Percentiles rank a stretch among this genome's conserved stretches.
phyloP scores from a whole-genome alignment of 2,113 vertebrate species.

The Fulica atra region DNA sequence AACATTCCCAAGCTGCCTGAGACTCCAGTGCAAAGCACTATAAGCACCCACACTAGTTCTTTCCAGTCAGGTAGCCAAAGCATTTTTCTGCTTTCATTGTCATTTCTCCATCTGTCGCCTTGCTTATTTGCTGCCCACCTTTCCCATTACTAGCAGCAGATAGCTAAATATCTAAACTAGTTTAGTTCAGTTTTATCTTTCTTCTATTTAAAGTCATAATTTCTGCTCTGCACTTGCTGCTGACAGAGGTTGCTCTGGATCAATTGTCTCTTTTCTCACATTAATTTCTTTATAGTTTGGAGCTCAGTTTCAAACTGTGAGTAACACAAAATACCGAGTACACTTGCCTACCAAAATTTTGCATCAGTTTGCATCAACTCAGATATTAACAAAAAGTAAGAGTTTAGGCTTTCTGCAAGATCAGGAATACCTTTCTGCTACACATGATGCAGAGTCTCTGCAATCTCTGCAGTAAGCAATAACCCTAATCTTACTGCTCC shows the following conservation, averaged over 20 bases:
- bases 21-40: background rate
- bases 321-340: background rate
- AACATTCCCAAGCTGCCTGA: background rate
- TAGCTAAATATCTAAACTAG: background rate
- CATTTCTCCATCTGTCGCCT: background rate
- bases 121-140: background rate
- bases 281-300: background rate
- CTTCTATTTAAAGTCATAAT: background rate
- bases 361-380: background rate
- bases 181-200: background rate
- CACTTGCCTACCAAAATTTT: background rate
- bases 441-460: background rate
- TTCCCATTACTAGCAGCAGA: background rate
- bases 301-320: background rate
- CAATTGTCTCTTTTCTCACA: background rate
- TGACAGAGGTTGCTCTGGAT: background rate
- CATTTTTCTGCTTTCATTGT: background rate
- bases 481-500: background rate
- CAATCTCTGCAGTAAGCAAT: background rate
- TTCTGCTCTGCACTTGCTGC: background rate
- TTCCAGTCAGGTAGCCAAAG: background rate
- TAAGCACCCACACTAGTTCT: background rate
- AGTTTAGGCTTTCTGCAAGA: background rate
- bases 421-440: background rate
- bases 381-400: background rate